Evolutionary conservation across 2,797 vertebrate genomes (phyloP), one percentile per base, ranked within the genome.

Genomic region (Hafferia zeledoni): DNA sequence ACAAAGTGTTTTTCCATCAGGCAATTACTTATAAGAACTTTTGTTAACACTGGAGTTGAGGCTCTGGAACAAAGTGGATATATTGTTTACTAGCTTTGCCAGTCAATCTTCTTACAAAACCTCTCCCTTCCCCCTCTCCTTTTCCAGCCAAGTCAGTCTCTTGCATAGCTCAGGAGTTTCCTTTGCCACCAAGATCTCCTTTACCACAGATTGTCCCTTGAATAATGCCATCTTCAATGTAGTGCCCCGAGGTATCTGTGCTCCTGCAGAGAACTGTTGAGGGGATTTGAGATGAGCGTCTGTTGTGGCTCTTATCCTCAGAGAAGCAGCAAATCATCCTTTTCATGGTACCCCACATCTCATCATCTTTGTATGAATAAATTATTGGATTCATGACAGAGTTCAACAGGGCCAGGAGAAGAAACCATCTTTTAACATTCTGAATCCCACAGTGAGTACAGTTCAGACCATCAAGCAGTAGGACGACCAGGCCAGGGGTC

Each of bases 301-400:
- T 94, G 22, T 98, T 97, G 4, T 97, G 70, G 39, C 46, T 97
- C 16, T 94, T 99, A 28, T 98, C 98, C 2, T 96, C 98, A 11
- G 97, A 97, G 17, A 98, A 97, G 74, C 99, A 99, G 94, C 98
- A 98, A 83, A 99, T 83, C 96, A 99, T 98, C 95, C 98, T 99
- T 95, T 98, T 99, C 96, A 99, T 98, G 59, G 99, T 99, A 61
- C 93, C 95, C 98, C 99, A 99, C 99, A 99, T 99, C 87, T 99
- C 99, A 41, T 99, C 98, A 19, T 99, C 99, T 96, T 99, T 99
- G 97, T 99, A 99, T 23, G 99, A 99, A 98, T 99, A 99, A 98
- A 99, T 99, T 97, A 99, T 98, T 30, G 99, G 99, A 97, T 99
- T 99, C 98, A 99, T 99, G 96, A 99, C 98, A 0, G 99, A 99